Conservation (phyloP, 1,140 invertebrate genomes). For the Neodiprion pinetum region DNA sequence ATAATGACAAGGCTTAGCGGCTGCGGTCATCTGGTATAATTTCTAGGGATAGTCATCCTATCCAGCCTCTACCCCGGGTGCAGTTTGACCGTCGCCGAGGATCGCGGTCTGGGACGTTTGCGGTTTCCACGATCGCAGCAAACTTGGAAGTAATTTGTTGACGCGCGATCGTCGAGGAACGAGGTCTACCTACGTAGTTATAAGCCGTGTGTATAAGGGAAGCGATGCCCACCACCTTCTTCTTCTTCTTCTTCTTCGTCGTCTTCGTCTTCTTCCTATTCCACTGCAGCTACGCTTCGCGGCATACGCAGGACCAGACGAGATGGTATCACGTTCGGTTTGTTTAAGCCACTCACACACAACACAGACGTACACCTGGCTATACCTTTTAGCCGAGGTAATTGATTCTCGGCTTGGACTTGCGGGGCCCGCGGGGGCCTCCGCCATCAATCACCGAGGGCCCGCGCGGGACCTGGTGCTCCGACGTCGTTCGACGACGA, state of each 20-base stretch:
- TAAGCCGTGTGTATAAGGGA: no score
- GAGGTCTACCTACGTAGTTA: no score
- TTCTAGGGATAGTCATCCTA: no score
- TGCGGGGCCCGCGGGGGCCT: neutral
- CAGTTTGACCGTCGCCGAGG: neutral
- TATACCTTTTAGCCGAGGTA: conserved; percentile 26
- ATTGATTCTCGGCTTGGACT: conserved; percentile 19
- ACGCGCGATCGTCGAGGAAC: no score
- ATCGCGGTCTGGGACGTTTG: neutral
- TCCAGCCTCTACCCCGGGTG: no score
- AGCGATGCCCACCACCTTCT: no score
- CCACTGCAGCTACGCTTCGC: no score
- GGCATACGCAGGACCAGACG: neutral
- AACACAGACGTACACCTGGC: neutral
- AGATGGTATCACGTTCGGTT: conserved; percentile 30
- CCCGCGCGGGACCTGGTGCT: neutral
- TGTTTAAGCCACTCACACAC: conserved; percentile 20
- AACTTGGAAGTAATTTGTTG: no score
- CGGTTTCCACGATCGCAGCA: neutral
- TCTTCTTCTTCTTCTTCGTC: no score
- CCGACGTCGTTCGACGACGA: conserved; percentile 1
- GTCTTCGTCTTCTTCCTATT: no score
- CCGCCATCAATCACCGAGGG: neutral
- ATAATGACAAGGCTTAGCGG: no score
- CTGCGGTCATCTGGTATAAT: no score